These are phyloP conservation scores for Drosophila atroscutellata DNA, from an alignment of 2,888 invertebrate species.

Conservation along the genomic window DNA sequence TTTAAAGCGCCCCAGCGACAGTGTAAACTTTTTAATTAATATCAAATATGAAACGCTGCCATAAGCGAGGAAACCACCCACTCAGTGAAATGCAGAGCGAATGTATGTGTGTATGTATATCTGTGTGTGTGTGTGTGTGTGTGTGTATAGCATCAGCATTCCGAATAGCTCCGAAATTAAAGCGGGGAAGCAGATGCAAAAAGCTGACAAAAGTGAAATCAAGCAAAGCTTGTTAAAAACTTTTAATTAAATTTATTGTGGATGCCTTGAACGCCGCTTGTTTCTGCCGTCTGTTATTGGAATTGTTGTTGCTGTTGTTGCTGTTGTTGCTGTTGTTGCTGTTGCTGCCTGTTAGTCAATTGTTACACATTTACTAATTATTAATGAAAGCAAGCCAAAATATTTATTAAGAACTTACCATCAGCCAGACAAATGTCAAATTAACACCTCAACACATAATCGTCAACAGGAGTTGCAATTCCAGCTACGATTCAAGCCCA, in stretches of 20 bases:
- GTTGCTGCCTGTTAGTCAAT: conserved; percentile 15
- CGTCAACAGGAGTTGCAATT: background rate
- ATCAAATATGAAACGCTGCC: conserved; percentile 76
- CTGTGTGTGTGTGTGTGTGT: background rate
- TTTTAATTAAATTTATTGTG: conserved; percentile 81
- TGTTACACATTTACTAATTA: conserved; percentile 24
- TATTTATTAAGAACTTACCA: background rate
- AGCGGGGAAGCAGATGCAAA: conserved; percentile 21
- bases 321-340: conserved; percentile 1
- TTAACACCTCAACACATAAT: background rate
- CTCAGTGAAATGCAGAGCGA: background rate
- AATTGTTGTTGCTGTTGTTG: conserved; percentile 7
- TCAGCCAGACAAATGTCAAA: background rate
- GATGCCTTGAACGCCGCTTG: conserved; percentile 43
- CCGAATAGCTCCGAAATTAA: conserved; percentile 46
- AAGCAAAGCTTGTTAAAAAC: conserved; percentile 75
- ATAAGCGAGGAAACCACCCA: conserved; percentile 32
- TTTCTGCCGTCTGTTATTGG: conserved; percentile 10
- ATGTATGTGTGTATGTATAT: conserved; percentile 5
- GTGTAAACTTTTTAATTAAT: conserved; percentile 77
- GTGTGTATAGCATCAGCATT: conserved; percentile 7
- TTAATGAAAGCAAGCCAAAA: conserved; percentile 1
- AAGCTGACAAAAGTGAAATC: conserved; percentile 72
- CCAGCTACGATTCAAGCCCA: background rate
- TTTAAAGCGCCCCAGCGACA: conserved; percentile 67